Base-by-base conservation (phyloP, 2,888 invertebrate genomes). In the Chelonus formosanus region DNA sequence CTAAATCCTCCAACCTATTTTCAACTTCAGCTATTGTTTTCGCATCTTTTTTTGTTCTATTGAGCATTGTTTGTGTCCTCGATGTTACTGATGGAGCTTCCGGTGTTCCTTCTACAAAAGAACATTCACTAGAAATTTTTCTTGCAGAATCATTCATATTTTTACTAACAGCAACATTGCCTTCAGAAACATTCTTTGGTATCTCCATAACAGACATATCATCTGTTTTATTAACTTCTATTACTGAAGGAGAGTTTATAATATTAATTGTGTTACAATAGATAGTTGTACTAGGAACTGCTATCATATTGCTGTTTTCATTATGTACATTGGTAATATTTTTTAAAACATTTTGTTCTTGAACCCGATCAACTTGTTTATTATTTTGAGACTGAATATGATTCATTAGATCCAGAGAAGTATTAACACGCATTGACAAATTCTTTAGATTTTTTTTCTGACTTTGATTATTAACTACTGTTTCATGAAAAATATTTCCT, bases 91-190 rank as follows among this genome's bases (percentile, higher is more conserved):
- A 78, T 31, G 74, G 74, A 64, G 72, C 75, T 10, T 68, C 64
- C 3, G 80, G 80, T 32, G 80, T 80, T 32, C 68, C 71, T 62
- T 78, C 75, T 34, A 79, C 56, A 34, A 73, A 64, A 5, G 69
- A 50, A 8, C 55, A 67, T 3, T 50, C 45, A 40, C 6, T 6
- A 6, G 40, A 40, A 40, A 4, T 40, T 40, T 5, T 40, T 40
- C 40, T 6, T 40, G 40, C 40, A 40, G 40, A 40, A 5, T 40
- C 40, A 40, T 40, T 40, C 6, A 3, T 40, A 40, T 6, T 40
- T 40, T 6, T 40, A 6, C 6, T 6, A 5, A 40, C 40, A 40
- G 40, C 40, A 5, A 5, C 40, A 5, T 40, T 40, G 1, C 6
- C 40, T 20, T 20, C 20, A 5, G 40, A 40, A 40, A 4, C 6